These are phyloP conservation scores for Grus americana DNA, from an alignment of 2,113 vertebrate species.

Conservation along the genomic window DNA sequence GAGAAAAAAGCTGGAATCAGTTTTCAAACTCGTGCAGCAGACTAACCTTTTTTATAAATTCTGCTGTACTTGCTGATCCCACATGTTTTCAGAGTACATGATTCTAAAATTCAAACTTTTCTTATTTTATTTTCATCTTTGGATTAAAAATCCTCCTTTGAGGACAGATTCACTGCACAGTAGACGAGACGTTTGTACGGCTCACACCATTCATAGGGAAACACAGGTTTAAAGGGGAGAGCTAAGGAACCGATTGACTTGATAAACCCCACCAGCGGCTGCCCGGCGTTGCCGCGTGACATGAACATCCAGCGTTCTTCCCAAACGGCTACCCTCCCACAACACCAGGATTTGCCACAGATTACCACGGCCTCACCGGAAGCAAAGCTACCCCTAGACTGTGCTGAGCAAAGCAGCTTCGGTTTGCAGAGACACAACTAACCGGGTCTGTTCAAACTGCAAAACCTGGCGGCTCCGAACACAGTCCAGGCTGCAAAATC, in stretches of 20 bases:
- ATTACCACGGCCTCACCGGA: background rate
- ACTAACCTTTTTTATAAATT: background rate
- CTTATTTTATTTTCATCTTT: background rate
- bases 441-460: background rate
- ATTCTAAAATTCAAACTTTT: background rate
- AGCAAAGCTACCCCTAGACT: background rate
- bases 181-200: background rate
- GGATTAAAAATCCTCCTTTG: background rate
- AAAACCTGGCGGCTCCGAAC: background rate
- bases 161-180: background rate
- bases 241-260: background rate
- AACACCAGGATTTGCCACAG: background rate
- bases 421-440: no score
- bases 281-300: background rate
- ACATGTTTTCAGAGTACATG: background rate
- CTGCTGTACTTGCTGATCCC: background rate
- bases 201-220: accelerated
- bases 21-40: background rate
- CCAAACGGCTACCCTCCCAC: accelerated
- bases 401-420: no score
- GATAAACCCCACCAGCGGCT: background rate
- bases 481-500: background rate
- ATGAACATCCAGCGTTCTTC: accelerated
- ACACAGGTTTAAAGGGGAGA: background rate
- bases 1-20: background rate